These are phyloP conservation scores for Parnassius orleans DNA, from an alignment of 2,888 invertebrate genomes.

Conservation along the genomic window DNA sequence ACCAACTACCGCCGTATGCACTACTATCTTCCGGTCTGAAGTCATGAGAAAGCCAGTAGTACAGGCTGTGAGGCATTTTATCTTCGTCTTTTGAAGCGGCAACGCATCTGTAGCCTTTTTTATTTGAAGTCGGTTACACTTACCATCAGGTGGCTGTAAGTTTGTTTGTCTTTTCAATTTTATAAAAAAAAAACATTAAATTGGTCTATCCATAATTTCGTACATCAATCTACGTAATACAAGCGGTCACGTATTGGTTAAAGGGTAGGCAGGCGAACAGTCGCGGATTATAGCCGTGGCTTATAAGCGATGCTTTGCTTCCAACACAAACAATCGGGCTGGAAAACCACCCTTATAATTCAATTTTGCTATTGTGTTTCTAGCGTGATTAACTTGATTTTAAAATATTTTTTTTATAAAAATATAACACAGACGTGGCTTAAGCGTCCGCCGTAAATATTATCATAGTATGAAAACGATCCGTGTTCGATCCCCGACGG, in stretches of 20 bases:
- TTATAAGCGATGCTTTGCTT: slow-evolving; percentile 30
- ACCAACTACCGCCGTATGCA: too few relatives aligned
- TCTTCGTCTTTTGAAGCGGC: too few relatives aligned
- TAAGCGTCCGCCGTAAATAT: too few relatives aligned
- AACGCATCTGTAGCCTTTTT: not conserved
- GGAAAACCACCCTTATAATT: slow-evolving; percentile 39
- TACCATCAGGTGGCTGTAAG: too few relatives aligned
- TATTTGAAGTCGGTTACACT: not conserved
- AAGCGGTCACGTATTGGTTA: slow-evolving; percentile 77
- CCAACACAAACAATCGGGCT: slow-evolving; percentile 25
- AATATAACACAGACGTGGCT: too few relatives aligned
- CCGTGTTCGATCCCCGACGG: too few relatives aligned
- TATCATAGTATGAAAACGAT: too few relatives aligned
- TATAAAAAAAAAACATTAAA: not conserved
- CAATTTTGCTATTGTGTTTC: slow-evolving; percentile 17
- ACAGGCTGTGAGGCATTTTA: too few relatives aligned
- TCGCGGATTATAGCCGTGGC: slow-evolving; percentile 60
- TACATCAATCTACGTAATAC: slow-evolving; percentile 40
- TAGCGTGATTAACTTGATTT: not conserved
- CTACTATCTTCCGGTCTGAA: too few relatives aligned
- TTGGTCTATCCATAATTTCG: slow-evolving; percentile 39
- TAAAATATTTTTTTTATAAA: not conserved
- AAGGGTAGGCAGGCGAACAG: slow-evolving; percentile 63
- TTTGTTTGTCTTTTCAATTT: not conserved
- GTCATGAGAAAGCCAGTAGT: too few relatives aligned